Percentiles rank a stretch among this genome's conserved stretches.
phyloP scores from a whole-genome alignment of 2,113 vertebrate species.

The Thamnophis sirtalis region DNA sequence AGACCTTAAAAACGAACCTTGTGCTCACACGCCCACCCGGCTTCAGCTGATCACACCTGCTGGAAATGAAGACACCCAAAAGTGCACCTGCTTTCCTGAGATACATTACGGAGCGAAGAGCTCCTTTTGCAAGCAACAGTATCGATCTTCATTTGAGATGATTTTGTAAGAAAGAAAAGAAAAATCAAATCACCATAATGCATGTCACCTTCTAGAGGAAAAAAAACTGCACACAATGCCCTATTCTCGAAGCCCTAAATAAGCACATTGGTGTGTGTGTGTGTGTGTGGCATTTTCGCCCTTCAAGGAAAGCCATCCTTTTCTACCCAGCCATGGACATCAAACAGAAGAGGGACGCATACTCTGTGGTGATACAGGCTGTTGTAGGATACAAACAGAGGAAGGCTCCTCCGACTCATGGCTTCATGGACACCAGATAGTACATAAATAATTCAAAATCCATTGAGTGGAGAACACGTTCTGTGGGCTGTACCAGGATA shows the following conservation, averaged over 20 bases:
- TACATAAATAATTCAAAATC: neutral
- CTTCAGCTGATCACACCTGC: constrained; percentile 40
- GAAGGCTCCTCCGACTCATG: neutral
- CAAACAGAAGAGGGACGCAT: neutral
- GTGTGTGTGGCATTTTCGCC: neutral
- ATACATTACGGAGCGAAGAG: neutral
- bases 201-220: neutral
- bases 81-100: constrained; percentile 5
- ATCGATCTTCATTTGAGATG: neutral
- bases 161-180: neutral
- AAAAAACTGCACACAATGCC: neutral
- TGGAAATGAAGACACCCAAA: constrained; percentile 33
- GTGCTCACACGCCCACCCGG: neutral
- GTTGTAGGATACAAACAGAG: neutral
- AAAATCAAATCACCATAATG: neutral
- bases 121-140: neutral
- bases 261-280: neutral
- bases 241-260: neutral
- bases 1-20: constrained; percentile 10
- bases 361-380: neutral
- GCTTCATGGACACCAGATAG: neutral
- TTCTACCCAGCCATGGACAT: no score
- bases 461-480: neutral
- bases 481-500: neutral
- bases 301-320: neutral